These are phyloP conservation scores for Holothuria glaberrima DNA, from an alignment of 35 echinoderm and acorn worm species.

Conservation along the genomic window DNA sequence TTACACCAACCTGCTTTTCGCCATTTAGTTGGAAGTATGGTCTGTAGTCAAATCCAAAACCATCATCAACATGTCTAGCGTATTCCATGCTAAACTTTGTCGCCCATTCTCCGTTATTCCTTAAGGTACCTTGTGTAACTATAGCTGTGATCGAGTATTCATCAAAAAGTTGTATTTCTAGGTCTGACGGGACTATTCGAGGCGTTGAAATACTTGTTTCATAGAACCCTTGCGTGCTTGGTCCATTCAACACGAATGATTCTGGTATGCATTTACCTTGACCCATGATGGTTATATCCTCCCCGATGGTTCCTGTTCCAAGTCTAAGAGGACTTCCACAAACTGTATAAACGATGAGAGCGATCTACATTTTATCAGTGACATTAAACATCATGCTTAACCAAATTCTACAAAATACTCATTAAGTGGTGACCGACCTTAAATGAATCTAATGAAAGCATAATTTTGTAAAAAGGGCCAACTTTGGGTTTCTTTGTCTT, in stretches of 20 bases:
- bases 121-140: neutral
- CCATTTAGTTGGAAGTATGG: neutral
- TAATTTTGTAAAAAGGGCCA: too few relatives aligned
- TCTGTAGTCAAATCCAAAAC: neutral
- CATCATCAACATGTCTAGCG: conserved; percentile 5
- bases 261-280: neutral
- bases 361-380: too few relatives aligned
- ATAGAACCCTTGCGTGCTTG: neutral
- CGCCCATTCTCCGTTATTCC: neutral
- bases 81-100: conserved; percentile 18
- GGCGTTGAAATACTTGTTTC: neutral
- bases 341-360: neutral
- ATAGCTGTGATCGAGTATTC: conserved; percentile 42
- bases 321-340: neutral
- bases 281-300: neutral
- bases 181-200: neutral
- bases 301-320: conserved; percentile 4
- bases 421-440: too few relatives aligned
- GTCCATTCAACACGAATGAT: neutral
- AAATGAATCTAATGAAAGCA: too few relatives aligned
- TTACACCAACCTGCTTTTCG: neutral
- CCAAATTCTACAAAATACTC: too few relatives aligned
- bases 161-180: conserved; percentile 6
- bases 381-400: too few relatives aligned
- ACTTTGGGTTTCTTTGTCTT: too few relatives aligned